phyloP scores from a whole-genome alignment of 2,797 vertebrate species.

The Tragopan temminckii region DNA sequence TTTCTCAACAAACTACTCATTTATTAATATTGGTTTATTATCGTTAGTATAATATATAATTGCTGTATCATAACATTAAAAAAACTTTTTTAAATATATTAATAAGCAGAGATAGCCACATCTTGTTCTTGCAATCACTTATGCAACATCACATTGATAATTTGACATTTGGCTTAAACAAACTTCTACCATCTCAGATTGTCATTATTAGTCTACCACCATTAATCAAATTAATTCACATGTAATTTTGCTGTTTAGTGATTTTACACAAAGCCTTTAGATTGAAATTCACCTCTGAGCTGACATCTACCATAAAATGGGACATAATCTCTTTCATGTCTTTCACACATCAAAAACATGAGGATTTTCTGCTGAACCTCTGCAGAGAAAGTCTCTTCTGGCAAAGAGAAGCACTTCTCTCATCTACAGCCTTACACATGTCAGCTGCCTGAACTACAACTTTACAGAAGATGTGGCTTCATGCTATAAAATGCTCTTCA shows the following conservation, averaged over 20 bases:
- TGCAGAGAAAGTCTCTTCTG: not conserved
- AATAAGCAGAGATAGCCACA: conserved; percentile 34
- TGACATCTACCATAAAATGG: not conserved
- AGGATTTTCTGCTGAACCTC: not conserved
- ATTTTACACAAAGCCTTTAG: conserved; percentile 19
- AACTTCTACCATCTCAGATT: not conserved
- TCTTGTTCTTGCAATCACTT: conserved; percentile 18
- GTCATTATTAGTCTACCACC: not conserved
- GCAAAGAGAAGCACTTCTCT: not conserved
- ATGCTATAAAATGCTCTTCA: conserved; percentile 69
- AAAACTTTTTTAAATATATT: conserved; percentile 50
- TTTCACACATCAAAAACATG: not conserved
- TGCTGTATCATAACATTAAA: conserved; percentile 41
- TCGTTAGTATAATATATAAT: conserved; percentile 29
- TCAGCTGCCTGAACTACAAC: conserved; percentile 28
- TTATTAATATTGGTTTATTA: conserved; percentile 42
- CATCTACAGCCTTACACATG: not conserved
- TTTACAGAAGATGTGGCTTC: conserved; percentile 57
- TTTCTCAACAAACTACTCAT: conserved; percentile 68
- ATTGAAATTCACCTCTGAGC: not conserved
- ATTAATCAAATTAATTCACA: not conserved
- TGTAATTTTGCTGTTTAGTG: not conserved
- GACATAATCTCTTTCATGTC: not conserved
- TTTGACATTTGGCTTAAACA: conserved; percentile 34
- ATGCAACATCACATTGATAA: not conserved